phyloP scores from a whole-genome alignment of 2,797 vertebrate genomes.

The Eulemur rubriventer region DNA sequence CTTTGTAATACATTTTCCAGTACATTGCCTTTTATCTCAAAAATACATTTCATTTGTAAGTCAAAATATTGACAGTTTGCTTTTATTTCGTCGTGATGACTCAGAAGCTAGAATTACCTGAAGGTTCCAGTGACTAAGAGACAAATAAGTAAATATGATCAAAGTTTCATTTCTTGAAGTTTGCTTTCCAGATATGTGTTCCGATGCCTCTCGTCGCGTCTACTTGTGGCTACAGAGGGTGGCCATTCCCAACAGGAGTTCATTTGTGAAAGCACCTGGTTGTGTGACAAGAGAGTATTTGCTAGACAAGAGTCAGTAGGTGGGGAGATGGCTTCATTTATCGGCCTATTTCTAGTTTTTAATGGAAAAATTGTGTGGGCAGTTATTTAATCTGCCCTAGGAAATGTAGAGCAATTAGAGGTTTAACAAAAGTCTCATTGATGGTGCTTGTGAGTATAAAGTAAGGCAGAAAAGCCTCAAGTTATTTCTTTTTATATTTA shows the following conservation, averaged over 20 bases:
- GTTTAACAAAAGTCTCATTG: conserved; percentile 53
- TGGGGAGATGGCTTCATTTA: neutral
- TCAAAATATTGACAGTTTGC: neutral
- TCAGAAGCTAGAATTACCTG: neutral
- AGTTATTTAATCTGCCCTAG: neutral
- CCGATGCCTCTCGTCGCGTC: neutral
- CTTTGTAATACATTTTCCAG: conserved; percentile 37
- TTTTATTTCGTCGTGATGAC: neutral
- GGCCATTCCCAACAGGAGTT: neutral
- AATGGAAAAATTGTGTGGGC: neutral
- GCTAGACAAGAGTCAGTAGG: neutral
- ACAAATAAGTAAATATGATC: neutral
- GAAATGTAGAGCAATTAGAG: conserved; percentile 60
- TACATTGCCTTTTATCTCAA: conserved; percentile 52
- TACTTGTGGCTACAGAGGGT: neutral
- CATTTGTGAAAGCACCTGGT: conserved; percentile 10
- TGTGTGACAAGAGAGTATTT: conserved; percentile 16
- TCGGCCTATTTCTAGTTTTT: conserved; percentile 31
- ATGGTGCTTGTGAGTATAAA: neutral
- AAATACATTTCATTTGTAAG: conserved; percentile 44
- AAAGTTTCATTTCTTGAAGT: neutral
- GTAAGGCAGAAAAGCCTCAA: neutral
- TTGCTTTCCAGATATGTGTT: neutral
- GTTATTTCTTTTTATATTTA: neutral
- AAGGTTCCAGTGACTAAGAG: neutral